Percentiles rank a stretch among this genome's conserved stretches.
Conservation (phyloP, 2,888 invertebrate species). For the Nineta flava region DNA sequence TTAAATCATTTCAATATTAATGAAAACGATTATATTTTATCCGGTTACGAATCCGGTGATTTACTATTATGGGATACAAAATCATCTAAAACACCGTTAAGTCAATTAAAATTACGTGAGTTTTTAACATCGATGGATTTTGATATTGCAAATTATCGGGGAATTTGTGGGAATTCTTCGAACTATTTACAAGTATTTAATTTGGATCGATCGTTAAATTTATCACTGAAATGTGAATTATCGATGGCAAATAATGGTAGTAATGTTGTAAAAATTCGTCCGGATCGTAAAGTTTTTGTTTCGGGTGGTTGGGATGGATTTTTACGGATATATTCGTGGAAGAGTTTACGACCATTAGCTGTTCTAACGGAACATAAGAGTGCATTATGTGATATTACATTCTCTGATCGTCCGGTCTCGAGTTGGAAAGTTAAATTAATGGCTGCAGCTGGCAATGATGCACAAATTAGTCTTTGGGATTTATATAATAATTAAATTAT, state of each 20-base stretch:
- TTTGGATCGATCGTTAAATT: constrained; percentile 35
- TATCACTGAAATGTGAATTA: constrained; percentile 42
- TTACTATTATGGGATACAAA: constrained; percentile 55
- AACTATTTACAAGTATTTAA: constrained; percentile 44
- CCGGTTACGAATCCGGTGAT: constrained; percentile 60
- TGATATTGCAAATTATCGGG: constrained; percentile 44
- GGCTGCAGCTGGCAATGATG: constrained; percentile 61
- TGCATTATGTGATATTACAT: constrained; percentile 54
- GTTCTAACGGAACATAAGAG: constrained; percentile 58
- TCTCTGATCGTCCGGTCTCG: constrained; percentile 45
- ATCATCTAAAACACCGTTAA: constrained; percentile 34
- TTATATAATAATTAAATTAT: constrained; percentile 50
- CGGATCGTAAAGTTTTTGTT: constrained; percentile 55
- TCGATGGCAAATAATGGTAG: constrained; percentile 58
- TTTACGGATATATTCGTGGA: constrained; percentile 63
- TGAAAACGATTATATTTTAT: constrained; percentile 39
- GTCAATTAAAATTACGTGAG: constrained; percentile 38
- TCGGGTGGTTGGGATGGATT: constrained; percentile 65
- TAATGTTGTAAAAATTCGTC: constrained; percentile 47
- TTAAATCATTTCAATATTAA: constrained; percentile 31
- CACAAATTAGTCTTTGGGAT: constrained; percentile 64
- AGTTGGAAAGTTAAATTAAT: constrained; percentile 61
- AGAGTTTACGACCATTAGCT: constrained; percentile 51
- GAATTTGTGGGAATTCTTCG: constrained; percentile 49
- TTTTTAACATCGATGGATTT: constrained; percentile 59